A percentile compares a stretch with the other conserved stretches of the same genome.
These are phyloP conservation scores for Danaus chrysippus DNA, from an alignment of 2,888 invertebrate genomes.

Conservation along the genomic window DNA sequence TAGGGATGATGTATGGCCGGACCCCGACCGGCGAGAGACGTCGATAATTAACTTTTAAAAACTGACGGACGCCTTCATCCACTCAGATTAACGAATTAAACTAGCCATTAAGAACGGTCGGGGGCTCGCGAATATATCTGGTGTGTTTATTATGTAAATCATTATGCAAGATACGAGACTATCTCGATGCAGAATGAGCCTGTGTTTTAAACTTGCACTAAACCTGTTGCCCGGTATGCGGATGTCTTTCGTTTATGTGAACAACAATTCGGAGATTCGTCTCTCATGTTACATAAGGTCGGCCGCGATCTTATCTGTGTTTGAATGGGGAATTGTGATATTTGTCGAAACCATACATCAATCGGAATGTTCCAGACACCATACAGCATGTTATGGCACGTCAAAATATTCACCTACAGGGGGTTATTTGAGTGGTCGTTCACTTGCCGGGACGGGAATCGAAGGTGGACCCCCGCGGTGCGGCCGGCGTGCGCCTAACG, in stretches of 20 bases:
- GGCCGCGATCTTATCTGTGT: background rate
- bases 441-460: slow-evolving; percentile 67
- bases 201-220: slow-evolving; percentile 21
- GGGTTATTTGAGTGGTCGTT: slow-evolving; percentile 63
- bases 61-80: slow-evolving; percentile 72
- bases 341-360: slow-evolving; percentile 50
- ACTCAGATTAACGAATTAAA: slow-evolving; percentile 34
- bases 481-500: slow-evolving; percentile 69
- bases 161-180: background rate
- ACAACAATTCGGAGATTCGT: slow-evolving; percentile 19
- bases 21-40: slow-evolving; percentile 63
- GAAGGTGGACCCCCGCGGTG: slow-evolving; percentile 69
- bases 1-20: slow-evolving; percentile 68
- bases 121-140: background rate
- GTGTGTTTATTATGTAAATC: background rate
- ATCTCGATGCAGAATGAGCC: slow-evolving; percentile 16
- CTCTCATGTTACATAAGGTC: slow-evolving; percentile 15
- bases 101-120: background rate
- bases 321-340: slow-evolving; percentile 23
- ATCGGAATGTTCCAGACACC: slow-evolving; percentile 40
- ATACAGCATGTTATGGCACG: slow-evolving; percentile 57
- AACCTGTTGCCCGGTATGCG: slow-evolving; percentile 31
- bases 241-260: slow-evolving; percentile 26
- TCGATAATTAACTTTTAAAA: slow-evolving; percentile 77
- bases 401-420: slow-evolving; percentile 73